Evolutionary conservation across 2,888 invertebrate genomes (phyloP).

Genomic region (Seira musarum): DNA sequence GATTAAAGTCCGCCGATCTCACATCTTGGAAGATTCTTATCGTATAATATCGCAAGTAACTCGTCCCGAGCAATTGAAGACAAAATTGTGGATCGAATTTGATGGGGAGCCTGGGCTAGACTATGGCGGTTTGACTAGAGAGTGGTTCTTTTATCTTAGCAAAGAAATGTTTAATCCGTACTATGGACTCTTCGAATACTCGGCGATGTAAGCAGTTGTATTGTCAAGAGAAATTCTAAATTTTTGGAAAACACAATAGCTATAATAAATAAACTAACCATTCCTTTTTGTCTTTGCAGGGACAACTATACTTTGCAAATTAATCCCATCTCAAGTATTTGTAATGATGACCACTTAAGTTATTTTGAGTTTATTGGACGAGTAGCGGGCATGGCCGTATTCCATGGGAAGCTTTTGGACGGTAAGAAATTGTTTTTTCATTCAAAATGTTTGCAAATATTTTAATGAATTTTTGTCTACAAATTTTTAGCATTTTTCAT

Average conservation of each 20-base stretch:
- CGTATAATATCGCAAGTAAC: conserved; percentile 93
- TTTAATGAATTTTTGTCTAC: too few relatives aligned
- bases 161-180: conserved; percentile 99
- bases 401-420: conserved; percentile 97
- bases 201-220: conserved; percentile 86
- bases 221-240: not conserved
- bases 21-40: conserved; percentile 97
- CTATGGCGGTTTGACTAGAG: conserved; percentile 96
- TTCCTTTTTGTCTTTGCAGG: conserved; percentile 73
- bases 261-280: too few relatives aligned
- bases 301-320: conserved; percentile 99
- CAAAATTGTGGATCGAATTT: conserved; percentile 99
- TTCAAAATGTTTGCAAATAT: too few relatives aligned
- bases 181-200: conserved; percentile 99
- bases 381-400: conserved; percentile 99
- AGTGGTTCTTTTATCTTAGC: conserved; percentile 98
- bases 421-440: too few relatives aligned
- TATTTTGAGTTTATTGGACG: conserved; percentile 99
- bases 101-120: conserved; percentile 97
- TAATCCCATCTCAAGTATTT: conserved; percentile 97
- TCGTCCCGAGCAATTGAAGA: conserved; percentile 92
- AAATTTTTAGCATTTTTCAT: conserved; percentile 99
- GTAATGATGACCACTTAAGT: conserved; percentile 97
- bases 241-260: not conserved
- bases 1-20: conserved; percentile 89